Evolutionary conservation across 2,888 invertebrate species (phyloP), one percentile per base, ranked within the genome.

Genomic region (Acanthoscelides obtectus): DNA sequence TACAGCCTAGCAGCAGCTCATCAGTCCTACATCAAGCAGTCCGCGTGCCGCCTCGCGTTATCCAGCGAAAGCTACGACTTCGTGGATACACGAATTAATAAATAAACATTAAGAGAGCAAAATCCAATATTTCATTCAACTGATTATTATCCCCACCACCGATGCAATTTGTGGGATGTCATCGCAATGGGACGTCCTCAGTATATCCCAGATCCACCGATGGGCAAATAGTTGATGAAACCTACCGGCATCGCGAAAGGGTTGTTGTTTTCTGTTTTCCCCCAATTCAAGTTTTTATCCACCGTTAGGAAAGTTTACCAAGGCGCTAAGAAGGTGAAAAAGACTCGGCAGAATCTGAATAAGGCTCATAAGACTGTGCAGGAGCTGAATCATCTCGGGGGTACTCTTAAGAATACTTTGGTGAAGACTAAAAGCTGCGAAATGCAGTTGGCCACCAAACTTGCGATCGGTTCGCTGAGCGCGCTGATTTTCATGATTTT

Each of bases 401-500:
- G 27, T 69, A 66, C 22, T 45, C 20, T 21, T 22, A 22, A 17
- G 64, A 69, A 67, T 64, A 67, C 25, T 25, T 4, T 17, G 17
- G 69, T 67, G 64, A 73, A 75, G 45, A 45, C 45, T 45, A 45
- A 45, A 45, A 45, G 45, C 17, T 6, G 69, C 45, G 83, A 80
- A 75, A 87, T 87, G 86, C 80, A 80, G 72, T 79, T 83, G 68
- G 81, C 86, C 20, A 80, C 81, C 73, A 92, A 91, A 83, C 81
- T 92, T 66, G 88, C 88, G 0, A 86, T 89, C 0, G 89, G 87
- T 0, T 89, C 90, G 1, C 86, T 84, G 0, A 86, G 85, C 0
- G 80, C 88, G 0, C 87, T 91, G 6, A 27, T 90, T 0, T 89
- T 93, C 75, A 92, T 91, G 1, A 80, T 92, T 0, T 77, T 91